Evolutionary conservation across 2,888 invertebrate species (phyloP), one percentile per base, ranked within the genome.

Genomic region (Agriotes lineatus): DNA sequence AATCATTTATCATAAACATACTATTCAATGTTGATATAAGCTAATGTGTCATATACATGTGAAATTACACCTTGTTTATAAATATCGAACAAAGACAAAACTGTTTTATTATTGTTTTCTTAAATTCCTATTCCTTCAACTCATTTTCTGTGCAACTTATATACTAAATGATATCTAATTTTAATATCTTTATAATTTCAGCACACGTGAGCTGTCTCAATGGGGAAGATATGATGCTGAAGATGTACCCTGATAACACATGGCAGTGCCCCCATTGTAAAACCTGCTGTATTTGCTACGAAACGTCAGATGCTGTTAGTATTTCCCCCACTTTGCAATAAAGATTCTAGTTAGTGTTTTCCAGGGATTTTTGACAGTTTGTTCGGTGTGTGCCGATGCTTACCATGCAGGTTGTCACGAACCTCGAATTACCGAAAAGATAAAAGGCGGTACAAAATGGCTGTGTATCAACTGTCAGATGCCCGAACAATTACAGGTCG

Each of bases 231-330:
- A 88, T 90, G 76, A 87, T 90, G 81, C 82, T 89, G 48, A 89
- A 90, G 79, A 87, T 89, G 74, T 84, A 88, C 50, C 88, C 89
- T 39, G 90, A 90, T 74, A 89, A 89, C 74, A 90, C 90, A 25
- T 97, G 95, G 94, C 95, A 95, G 77, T 97, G 97, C 81, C 93
- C 93, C 58, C 92, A 94, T 80, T 97, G 96, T 79, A 96, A 95
- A 83, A 93, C 91, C 9, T 97, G 97, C 83, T 89, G 90, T 48
- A 86, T 94, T 39, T 96, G 96, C 80, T 90, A 89, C 76, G 93
- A 94, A 85, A 91, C 92, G 6, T 89, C 90, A 76, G 91, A 91
- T 84, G 89, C 90, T 81, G 89, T 93, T 86, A 89, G 90, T 88
- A 74, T 50, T 44, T 39, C 45, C 48, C n/a, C n/a, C n/a, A n/a